A percentile compares a stretch with the other conserved stretches of the same genome.
phyloP scores from a whole-genome alignment of 2,113 vertebrate species.

The Pachycephala philippinensis region DNA sequence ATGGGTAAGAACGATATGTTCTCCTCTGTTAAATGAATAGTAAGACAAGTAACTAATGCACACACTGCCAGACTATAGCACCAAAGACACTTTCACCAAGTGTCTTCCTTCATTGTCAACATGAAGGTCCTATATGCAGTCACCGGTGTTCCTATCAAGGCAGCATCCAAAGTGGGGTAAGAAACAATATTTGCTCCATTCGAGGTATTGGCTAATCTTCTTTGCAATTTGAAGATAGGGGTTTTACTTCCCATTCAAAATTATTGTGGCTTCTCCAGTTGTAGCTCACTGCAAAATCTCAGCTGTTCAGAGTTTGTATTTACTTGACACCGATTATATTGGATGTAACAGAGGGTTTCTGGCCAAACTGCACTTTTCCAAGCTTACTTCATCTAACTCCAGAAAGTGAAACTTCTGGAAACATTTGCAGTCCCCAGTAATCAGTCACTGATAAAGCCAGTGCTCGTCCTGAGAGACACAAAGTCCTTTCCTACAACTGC shows the following conservation, averaged over 20 bases:
- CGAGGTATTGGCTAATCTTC: neutral
- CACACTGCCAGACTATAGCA: neutral
- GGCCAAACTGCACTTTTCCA: neutral
- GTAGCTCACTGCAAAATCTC: neutral
- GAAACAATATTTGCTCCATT: neutral
- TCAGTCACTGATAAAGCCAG: neutral
- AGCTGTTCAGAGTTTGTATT: neutral
- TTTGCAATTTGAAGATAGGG: neutral
- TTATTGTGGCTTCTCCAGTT: neutral
- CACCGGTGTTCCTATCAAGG: neutral
- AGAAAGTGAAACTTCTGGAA: neutral
- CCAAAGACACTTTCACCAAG: neutral
- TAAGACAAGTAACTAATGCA: neutral
- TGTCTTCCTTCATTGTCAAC: neutral
- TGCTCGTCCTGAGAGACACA: neutral
- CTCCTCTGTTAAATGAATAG: neutral
- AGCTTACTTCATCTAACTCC: neutral
- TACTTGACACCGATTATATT: neutral
- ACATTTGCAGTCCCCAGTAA: neutral
- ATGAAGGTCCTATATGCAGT: neutral
- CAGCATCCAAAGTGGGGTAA: neutral
- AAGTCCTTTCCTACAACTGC: neutral
- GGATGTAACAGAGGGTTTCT: neutral
- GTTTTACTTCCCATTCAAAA: neutral
- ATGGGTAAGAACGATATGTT: constrained; percentile 85